Conservation (phyloP, 92 coral and sea anemone species). For the Chrysogorgia sp. region DNA sequence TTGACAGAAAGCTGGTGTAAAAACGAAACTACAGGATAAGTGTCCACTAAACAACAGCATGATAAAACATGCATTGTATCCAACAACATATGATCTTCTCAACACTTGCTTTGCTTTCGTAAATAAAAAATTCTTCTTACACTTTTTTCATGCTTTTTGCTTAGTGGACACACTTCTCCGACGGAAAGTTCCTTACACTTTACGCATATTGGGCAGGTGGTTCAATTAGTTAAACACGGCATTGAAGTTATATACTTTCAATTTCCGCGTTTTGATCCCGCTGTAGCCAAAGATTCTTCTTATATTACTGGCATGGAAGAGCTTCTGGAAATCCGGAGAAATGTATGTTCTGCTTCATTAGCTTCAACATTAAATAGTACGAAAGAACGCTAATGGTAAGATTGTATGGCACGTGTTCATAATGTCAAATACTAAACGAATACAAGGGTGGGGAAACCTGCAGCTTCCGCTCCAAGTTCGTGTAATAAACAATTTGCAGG, state of each 20-base stretch:
- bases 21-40: conserved; percentile 25
- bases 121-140: neutral
- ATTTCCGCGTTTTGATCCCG: neutral
- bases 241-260: neutral
- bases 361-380: neutral
- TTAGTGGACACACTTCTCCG: neutral
- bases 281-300: neutral
- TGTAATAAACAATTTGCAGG: too few relatives aligned
- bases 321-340: neutral
- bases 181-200: neutral
- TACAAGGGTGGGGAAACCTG: neutral
- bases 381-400: neutral
- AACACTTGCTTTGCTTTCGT: neutral
- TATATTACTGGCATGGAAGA: neutral
- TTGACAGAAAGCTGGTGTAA: neutral
- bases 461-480: too few relatives aligned
- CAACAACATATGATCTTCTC: neutral
- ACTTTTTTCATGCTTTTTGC: neutral
- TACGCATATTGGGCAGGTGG: neutral
- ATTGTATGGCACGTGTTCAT: neutral
- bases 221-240: neutral
- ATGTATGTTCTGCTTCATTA: too few relatives aligned
- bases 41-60: conserved; percentile 22
- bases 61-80: neutral
- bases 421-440: neutral